Evolutionary conservation across 2,797 vertebrate species (phyloP), one percentile per base, ranked within the genome.

Genomic region (Helarctos malayanus): DNA sequence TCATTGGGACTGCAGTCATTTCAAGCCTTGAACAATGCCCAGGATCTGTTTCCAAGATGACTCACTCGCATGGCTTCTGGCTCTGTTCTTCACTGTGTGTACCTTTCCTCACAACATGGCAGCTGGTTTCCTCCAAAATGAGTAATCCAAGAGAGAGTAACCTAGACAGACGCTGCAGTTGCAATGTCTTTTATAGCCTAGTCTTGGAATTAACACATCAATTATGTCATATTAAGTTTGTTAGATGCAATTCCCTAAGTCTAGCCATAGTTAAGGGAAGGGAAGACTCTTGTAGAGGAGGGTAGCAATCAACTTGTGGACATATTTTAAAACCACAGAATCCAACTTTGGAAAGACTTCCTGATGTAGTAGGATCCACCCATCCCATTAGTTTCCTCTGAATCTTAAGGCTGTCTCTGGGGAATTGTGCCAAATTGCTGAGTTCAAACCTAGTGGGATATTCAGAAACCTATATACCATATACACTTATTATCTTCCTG

Each of bases 311-410:
- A 89, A 56, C 75, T 83, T 89, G 29, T 75, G 78, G 32, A 76
- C 29, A 56, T 63, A 88, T 89, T 63, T 89, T 89, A 63, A 94
- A 94, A 63, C 21, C 76, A 27, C 82, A 71, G 75, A 81, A 15
- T 81, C 47, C 23, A 94, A 63, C 14, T 12, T 94, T 29, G 73
- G 47, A 65, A 94, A 94, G 35, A 75, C 56, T 89, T 83, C 21
- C 93, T 57, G 12, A 47, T 49, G 25, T 65, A 68, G 49, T 16
- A 84, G 25, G 32, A 49, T 76, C 32, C 13, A 63, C 63, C 65
- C 41, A 76, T 14, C 13, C 38, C 29, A 47, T 16, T 56, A 35
- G 12, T 38, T 76, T 83, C 56, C 57, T 83, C 69, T 90, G 57
- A 57, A 29, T 47, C 41, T 35, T 81, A n/a, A 61, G 23, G 45